Evolutionary conservation across 2,113 vertebrate genomes (phyloP).

Genomic region (Nicator chloris): DNA sequence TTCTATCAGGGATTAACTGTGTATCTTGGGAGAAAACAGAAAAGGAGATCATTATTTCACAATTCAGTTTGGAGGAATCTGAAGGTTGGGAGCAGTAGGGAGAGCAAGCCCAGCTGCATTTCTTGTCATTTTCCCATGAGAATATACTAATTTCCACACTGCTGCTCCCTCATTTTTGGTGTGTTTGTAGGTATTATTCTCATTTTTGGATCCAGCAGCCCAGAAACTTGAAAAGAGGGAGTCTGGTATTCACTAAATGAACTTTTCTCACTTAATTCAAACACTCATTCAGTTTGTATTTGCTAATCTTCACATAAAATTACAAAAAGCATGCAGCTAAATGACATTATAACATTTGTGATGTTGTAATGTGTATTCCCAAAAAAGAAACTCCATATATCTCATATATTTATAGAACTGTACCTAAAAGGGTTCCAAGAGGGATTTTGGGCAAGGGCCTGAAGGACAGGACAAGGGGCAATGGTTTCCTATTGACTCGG

Average conservation of each 20-base stretch:
- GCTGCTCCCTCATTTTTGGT: background rate
- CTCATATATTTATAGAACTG: background rate
- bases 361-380: background rate
- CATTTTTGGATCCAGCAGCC: background rate
- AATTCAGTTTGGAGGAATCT: constrained; percentile 8
- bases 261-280: background rate
- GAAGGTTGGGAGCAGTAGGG: background rate
- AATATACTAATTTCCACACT: background rate
- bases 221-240: background rate
- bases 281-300: background rate
- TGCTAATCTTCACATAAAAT: background rate
- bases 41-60: background rate
- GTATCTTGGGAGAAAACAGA: background rate
- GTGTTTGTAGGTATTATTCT: background rate
- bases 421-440: background rate
- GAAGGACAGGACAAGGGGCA: background rate
- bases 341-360: background rate
- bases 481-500: background rate
- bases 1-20: background rate
- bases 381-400: background rate
- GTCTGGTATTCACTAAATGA: background rate
- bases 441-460: background rate
- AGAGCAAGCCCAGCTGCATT: background rate
- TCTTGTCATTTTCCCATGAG: background rate
- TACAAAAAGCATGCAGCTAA: background rate